phyloP scores from a whole-genome alignment of 2,888 invertebrate species.

The Lucinisca nassula region DNA sequence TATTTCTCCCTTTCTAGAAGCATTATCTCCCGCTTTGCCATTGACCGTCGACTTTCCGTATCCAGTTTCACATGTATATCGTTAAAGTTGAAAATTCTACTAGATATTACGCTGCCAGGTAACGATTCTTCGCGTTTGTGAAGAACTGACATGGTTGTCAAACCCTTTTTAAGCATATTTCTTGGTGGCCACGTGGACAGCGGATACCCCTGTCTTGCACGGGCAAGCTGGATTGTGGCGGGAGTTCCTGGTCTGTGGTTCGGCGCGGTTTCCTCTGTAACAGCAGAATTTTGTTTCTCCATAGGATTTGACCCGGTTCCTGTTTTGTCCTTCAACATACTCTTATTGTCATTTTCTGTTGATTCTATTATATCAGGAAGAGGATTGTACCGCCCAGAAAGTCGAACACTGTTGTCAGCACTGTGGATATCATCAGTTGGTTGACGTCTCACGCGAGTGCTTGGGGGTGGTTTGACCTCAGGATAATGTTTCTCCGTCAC shows the following conservation, averaged over 20 bases:
- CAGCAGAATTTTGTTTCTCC: background rate
- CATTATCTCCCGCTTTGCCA: constrained; percentile 48
- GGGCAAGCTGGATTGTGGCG: background rate
- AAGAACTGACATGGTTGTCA: background rate
- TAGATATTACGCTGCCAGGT: background rate
- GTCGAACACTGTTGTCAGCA: background rate
- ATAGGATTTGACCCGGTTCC: background rate
- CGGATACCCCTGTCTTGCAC: background rate
- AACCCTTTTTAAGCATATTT: background rate
- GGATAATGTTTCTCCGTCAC: constrained; percentile 33
- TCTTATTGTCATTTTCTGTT: background rate
- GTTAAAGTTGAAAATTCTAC: background rate
- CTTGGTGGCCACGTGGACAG: background rate
- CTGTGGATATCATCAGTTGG: background rate
- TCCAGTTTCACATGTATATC: background rate
- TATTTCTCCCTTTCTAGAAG: constrained; percentile 40
- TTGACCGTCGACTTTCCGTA: background rate
- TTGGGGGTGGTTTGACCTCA: background rate
- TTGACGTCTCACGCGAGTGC: background rate
- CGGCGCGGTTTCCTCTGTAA: background rate
- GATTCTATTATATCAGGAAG: background rate
- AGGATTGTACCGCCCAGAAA: background rate
- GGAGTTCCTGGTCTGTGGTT: background rate
- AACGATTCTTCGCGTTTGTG: background rate
- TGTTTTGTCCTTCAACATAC: background rate